Evolutionary conservation across 1,140 invertebrate species (phyloP).

Genomic region (Formica exsecta): DNA sequence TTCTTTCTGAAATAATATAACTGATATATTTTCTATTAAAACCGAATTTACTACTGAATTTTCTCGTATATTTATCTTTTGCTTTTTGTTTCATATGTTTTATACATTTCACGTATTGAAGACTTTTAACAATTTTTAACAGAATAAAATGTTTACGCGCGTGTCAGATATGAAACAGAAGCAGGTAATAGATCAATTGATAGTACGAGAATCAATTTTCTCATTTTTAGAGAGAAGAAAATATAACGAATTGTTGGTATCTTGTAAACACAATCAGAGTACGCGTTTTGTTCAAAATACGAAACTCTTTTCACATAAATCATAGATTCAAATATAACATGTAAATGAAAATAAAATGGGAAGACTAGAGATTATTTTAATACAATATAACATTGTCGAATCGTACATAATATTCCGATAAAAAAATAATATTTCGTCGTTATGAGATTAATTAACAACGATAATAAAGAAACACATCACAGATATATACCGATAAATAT

Average conservation of each 20-base stretch:
- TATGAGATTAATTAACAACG: conserved; percentile 43
- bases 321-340: not conserved
- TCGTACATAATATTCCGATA: not conserved
- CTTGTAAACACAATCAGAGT: not conserved
- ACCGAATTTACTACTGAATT: not conserved
- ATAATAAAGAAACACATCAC: conserved; percentile 28
- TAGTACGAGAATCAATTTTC: not conserved
- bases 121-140: conserved; percentile 1
- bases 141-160: not conserved
- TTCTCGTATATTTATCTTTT: not conserved
- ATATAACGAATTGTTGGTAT: not conserved
- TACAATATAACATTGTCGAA: conserved; percentile 8
- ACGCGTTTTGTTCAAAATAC: not conserved
- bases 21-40: not conserved
- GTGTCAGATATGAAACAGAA: not conserved
- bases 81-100: not conserved
- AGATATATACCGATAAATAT: conserved; percentile 55
- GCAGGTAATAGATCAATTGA: not conserved
- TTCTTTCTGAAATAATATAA: not conserved
- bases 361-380: conserved; percentile 10
- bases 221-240: conserved; percentile 14
- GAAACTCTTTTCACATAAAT: conserved; percentile 32
- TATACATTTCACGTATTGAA: not conserved
- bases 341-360: conserved; percentile 43
- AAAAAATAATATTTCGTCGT: conserved; percentile 32